A percentile compares a stretch with the other conserved stretches of the same genome.
Conservation (phyloP, 2,113 vertebrate genomes). For the Archilochus colubris region DNA sequence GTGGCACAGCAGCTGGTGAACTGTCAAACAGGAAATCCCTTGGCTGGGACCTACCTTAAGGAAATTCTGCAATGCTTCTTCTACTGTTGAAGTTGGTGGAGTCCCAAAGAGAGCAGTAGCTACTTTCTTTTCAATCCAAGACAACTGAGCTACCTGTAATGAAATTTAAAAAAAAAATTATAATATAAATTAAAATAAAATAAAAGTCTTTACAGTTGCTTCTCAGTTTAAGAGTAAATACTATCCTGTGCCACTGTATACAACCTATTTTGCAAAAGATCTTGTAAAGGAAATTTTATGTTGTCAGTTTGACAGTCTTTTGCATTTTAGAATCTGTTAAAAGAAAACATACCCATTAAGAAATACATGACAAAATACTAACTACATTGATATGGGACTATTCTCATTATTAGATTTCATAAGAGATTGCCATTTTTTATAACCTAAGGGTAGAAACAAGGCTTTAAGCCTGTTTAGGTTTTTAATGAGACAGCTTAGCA, state of each 20-base stretch:
- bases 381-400: neutral
- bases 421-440: neutral
- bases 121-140: constrained; percentile 95
- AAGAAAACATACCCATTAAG: neutral
- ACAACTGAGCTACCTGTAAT: constrained; percentile 89
- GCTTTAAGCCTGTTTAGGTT: neutral
- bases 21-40: neutral
- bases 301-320: neutral
- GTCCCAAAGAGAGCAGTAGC: constrained; percentile 90
- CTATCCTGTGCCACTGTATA: neutral
- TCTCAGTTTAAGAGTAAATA: neutral
- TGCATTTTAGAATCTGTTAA: neutral
- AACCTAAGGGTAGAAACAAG: neutral
- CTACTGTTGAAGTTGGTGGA: constrained; percentile 87
- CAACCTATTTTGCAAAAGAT: neutral
- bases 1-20: neutral
- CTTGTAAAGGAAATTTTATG: neutral
- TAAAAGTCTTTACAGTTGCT: neutral
- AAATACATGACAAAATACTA: neutral
- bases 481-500: neutral
- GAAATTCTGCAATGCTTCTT: constrained; percentile 90
- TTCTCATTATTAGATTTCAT: neutral
- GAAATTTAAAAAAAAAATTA: neutral
- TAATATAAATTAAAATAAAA: no score
- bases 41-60: constrained; percentile 82